Evolutionary conservation across 2,113 vertebrate species (phyloP), one percentile per base, ranked within the genome.

Genomic region (Passer domesticus): DNA sequence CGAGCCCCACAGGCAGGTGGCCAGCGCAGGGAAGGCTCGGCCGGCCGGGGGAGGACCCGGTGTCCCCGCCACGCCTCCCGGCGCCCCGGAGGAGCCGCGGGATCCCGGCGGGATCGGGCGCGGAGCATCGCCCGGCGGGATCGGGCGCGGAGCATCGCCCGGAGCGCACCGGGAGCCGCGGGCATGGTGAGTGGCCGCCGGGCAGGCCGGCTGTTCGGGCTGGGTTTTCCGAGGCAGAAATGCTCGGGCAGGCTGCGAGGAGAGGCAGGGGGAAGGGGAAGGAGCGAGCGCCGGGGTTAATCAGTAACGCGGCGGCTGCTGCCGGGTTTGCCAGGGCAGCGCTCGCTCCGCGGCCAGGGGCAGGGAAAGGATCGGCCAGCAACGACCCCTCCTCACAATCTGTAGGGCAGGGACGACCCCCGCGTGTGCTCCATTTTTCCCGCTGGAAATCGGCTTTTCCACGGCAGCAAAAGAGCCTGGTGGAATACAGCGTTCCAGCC

Each of bases 151-250:
- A 16, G 53, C 66, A 27, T 16, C 25, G 50, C 21, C 60, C 22
- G 2, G 52, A 50, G 89, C 21, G 7, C 47, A 12, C 60, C 5
- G 74, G 33, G 15, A 76, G 7, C 37, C 19, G 2, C 41, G 10
- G 77, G 85, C 3, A 97, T 97, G 96, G 96, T 97, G 30, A 96
- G 96, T 87, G 10, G 1, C 39, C 15, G 47, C 76, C 6, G 68
- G 43, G 63, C 16, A 43, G 66, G 5, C 6, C 33, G 4, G 27
- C 52, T 11, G 30, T 6, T 4, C 7, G 27, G 35, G 33, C 9
- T 7, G 69, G n/a, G 39, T 68, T 18, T 8, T 5, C 2, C 0
- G 0, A 50, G 47, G 39, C 59, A 16, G 67, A 21, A 53, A 12
- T 31, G 79, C 9, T 18, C 12, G 11, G 1, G 69, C 33, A 2